These are phyloP conservation scores for Lemur catta DNA, from an alignment of 2,797 vertebrate species.

Conservation along the genomic window DNA sequence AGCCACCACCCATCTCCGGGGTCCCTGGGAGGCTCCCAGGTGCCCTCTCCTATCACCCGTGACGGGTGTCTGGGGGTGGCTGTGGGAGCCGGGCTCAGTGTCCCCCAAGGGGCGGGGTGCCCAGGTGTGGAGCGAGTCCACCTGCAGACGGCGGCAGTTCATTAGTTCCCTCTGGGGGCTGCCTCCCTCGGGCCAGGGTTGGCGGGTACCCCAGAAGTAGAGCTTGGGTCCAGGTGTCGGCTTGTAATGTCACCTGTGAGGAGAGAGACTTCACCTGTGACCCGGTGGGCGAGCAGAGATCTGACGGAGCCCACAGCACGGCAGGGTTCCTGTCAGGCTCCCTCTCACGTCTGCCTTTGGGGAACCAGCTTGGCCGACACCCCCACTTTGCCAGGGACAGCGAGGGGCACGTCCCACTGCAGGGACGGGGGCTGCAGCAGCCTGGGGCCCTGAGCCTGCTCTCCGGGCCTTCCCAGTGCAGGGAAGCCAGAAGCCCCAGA, in stretches of 20 bases:
- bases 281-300: background rate
- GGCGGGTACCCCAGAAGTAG: rapidly evolving
- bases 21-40: rapidly evolving
- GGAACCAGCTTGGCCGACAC: background rate
- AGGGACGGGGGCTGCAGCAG: background rate
- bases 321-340: background rate
- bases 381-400: background rate
- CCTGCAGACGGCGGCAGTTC: background rate
- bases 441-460: background rate
- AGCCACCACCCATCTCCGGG: background rate
- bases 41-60: rapidly evolving
- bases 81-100: rapidly evolving
- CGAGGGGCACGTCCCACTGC: background rate
- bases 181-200: background rate
- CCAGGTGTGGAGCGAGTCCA: background rate
- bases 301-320: background rate
- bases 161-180: background rate
- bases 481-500: background rate
- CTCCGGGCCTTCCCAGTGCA: background rate
- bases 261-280: background rate
- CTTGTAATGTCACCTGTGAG: background rate
- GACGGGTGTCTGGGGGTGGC: too few species aligned
- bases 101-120: too few species aligned
- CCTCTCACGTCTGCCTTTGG: too few species aligned
- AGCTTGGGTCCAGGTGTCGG: background rate